These are phyloP conservation scores for Sialis fuliginosa DNA, from an alignment of 2,888 invertebrate genomes.

Conservation along the genomic window DNA sequence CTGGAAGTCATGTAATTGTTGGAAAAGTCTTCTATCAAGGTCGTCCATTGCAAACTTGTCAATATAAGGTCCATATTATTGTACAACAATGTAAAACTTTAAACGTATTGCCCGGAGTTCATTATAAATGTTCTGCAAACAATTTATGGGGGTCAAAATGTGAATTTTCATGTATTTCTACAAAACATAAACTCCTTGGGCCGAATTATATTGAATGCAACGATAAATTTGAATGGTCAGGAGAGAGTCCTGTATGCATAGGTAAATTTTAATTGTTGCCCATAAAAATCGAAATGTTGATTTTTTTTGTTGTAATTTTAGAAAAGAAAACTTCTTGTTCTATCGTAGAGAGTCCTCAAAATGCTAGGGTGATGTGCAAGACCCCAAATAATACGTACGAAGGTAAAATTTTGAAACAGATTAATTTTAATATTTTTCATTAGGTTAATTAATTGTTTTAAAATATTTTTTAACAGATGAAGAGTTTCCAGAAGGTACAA, in stretches of 20 bases:
- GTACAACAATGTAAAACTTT: slow-evolving; percentile 26
- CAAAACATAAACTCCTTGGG: slow-evolving; percentile 20
- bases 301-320: too few species aligned
- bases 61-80: slow-evolving; percentile 28
- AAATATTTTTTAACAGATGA: too few species aligned
- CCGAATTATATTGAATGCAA: slow-evolving; percentile 19
- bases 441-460: too few species aligned
- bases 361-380: too few species aligned
- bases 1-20: slow-evolving; percentile 26
- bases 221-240: slow-evolving; percentile 24
- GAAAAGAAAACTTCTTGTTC: too few species aligned
- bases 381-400: too few species aligned
- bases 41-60: slow-evolving; percentile 27
- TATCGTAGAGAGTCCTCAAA: too few species aligned
- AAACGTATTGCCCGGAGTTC: slow-evolving; percentile 20
- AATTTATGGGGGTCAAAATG: slow-evolving; percentile 22
- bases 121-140: slow-evolving; percentile 9
- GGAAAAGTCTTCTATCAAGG: slow-evolving; percentile 23
- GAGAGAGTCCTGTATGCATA: slow-evolving; percentile 10
- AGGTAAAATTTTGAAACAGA: too few species aligned
- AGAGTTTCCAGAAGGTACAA: too few species aligned
- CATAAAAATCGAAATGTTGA: neutral
- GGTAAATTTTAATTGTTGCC: neutral
- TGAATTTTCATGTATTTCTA: slow-evolving; percentile 25
- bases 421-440: too few species aligned